Conservation (phyloP, 2,113 vertebrate genomes). For the Mastomys natalensis region DNA sequence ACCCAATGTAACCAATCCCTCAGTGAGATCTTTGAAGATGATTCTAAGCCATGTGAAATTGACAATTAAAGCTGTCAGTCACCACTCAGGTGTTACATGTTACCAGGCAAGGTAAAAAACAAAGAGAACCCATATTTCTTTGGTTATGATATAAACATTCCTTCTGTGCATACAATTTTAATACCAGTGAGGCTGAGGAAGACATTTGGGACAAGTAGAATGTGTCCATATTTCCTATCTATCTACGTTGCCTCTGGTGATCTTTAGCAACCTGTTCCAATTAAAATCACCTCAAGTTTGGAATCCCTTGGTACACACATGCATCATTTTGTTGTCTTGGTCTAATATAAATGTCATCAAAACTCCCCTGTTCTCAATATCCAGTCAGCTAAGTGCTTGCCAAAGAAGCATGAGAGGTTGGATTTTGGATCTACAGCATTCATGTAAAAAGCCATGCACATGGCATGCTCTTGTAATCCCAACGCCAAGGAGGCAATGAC, state of each 20-base stretch:
- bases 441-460: not conserved
- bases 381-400: not conserved
- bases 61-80: too few relatives aligned
- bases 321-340: not conserved
- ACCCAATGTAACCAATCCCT: not conserved
- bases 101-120: not conserved
- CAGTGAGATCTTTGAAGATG: not conserved
- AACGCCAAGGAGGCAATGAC: not conserved
- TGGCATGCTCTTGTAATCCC: not conserved
- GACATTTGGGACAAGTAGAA: not conserved
- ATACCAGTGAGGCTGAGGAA: too few relatives aligned
- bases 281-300: not conserved
- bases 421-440: not conserved
- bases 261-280: not conserved
- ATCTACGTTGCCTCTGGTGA: not conserved
- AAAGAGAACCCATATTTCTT: not conserved
- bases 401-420: not conserved
- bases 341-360: not conserved
- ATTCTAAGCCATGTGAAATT: not conserved
- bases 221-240: too few relatives aligned
- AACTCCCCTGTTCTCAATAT: not conserved
- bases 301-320: not conserved
- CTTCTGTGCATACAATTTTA: not conserved
- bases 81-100: not conserved
- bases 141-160: not conserved